A percentile compares a stretch with the other conserved stretches of the same genome.
Conservation (phyloP, 2,888 invertebrate genomes). For the Antheraea assamensis region DNA sequence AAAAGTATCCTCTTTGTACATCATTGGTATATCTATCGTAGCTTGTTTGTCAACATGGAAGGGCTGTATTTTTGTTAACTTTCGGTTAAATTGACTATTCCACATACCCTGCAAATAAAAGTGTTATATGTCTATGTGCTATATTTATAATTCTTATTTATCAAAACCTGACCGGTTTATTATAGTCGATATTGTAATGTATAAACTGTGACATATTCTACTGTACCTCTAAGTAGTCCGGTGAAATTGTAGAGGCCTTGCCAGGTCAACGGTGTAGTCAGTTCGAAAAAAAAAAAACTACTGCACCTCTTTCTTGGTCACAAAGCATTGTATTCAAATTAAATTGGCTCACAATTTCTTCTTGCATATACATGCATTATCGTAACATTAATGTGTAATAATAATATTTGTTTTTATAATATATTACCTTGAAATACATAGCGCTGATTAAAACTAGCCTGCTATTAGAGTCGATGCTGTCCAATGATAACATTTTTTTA, state of each 20-base stretch:
- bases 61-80: constrained; percentile 80
- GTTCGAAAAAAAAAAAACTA: too few species aligned
- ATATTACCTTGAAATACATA: constrained; percentile 90
- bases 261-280: too few species aligned
- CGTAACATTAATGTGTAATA: too few species aligned
- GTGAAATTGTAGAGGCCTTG: too few species aligned
- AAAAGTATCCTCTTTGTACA: constrained; percentile 59
- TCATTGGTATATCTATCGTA: constrained; percentile 83
- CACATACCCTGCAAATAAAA: constrained; percentile 82
- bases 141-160: not conserved
- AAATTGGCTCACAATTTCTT: too few species aligned
- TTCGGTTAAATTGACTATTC: constrained; percentile 84
- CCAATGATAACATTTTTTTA: constrained; percentile 85
- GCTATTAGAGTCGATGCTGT: constrained; percentile 79
- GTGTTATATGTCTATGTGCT: too few species aligned
- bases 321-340: too few species aligned
- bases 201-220: too few species aligned
- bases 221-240: too few species aligned
- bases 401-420: not conserved
- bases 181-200: too few species aligned
- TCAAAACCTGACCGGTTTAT: constrained; percentile 18
- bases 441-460: constrained; percentile 91
- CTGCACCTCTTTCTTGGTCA: not conserved
- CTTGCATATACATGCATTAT: too few species aligned
- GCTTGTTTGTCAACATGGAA: constrained; percentile 83